These are phyloP conservation scores for Garrulus glandarius DNA, from an alignment of 2,797 vertebrate species.

Conservation along the genomic window DNA sequence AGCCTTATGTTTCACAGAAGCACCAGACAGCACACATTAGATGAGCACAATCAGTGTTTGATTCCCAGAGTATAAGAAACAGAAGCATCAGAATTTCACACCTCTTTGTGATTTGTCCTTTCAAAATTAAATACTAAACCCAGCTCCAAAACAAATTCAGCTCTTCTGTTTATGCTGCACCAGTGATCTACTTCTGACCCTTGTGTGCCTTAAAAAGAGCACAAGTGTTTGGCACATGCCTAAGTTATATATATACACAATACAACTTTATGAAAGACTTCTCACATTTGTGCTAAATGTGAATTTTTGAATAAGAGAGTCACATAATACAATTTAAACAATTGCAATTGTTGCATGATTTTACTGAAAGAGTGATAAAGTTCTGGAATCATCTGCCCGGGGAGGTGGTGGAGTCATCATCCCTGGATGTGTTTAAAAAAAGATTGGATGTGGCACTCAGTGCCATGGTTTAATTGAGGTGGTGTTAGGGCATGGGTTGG, in stretches of 20 bases:
- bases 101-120: not conserved
- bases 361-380: no score
- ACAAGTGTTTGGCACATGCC: not conserved
- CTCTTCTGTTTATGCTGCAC: not conserved
- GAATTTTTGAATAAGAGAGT: not conserved
- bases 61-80: not conserved
- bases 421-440: no score
- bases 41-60: fast-evolving
- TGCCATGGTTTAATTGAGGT: no score
- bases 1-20: not conserved
- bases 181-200: not conserved
- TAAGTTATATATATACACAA: not conserved
- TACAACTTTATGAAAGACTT: not conserved
- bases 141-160: not conserved
- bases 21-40: not conserved
- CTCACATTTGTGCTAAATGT: not conserved
- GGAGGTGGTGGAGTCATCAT: no score
- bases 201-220: not conserved
- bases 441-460: no score
- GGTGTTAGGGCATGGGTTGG: no score
- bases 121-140: not conserved
- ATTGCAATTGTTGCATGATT: not conserved
- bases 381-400: no score
- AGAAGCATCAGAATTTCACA: not conserved
- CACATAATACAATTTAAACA: not conserved